Conservation (phyloP, 2,797 vertebrate genomes). For the Sciaenops ocellatus region DNA sequence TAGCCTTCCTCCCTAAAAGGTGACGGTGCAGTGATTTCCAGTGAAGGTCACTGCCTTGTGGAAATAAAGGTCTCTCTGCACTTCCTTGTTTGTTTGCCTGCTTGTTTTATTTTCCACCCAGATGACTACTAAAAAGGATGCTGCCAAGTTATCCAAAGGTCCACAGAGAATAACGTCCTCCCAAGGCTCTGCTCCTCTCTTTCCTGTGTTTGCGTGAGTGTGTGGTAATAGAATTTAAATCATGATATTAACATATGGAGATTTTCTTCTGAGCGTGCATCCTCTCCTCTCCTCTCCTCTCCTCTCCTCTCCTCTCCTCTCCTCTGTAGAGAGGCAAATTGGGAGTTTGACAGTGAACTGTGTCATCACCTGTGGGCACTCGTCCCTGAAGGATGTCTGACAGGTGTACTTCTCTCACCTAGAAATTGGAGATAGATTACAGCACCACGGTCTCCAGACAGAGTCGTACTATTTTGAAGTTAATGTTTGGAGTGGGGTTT, state of each 20-base stretch:
- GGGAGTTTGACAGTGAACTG: slow-evolving; percentile 37
- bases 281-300: slow-evolving; percentile 5
- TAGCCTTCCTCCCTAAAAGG: not conserved
- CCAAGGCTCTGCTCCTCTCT: slow-evolving; percentile 12
- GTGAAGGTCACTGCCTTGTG: slow-evolving; percentile 38
- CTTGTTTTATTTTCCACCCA: slow-evolving; percentile 57
- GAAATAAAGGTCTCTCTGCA: slow-evolving; percentile 29
- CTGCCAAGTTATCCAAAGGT: slow-evolving; percentile 35
- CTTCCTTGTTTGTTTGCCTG: slow-evolving; percentile 53
- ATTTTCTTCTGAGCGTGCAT: slow-evolving; percentile 47
- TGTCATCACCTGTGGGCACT: slow-evolving; percentile 41
- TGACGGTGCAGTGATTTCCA: slow-evolving; percentile 4
- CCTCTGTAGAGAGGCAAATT: not conserved
- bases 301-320: not conserved
- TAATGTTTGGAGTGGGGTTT: slow-evolving; percentile 7
- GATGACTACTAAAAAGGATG: slow-evolving; percentile 43
- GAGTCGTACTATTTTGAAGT: slow-evolving; percentile 28
- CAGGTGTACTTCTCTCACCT: slow-evolving; percentile 31
- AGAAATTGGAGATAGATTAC: slow-evolving; percentile 40
- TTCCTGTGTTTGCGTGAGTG: slow-evolving; percentile 18
- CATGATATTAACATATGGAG: slow-evolving; percentile 46
- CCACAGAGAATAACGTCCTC: slow-evolving; percentile 45
- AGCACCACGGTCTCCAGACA: not conserved
- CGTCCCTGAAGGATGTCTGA: slow-evolving; percentile 13
- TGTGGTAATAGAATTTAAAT: slow-evolving; percentile 42